Base-by-base conservation (phyloP, 2,113 vertebrate species). In the Pontoporia blainvillei region DNA sequence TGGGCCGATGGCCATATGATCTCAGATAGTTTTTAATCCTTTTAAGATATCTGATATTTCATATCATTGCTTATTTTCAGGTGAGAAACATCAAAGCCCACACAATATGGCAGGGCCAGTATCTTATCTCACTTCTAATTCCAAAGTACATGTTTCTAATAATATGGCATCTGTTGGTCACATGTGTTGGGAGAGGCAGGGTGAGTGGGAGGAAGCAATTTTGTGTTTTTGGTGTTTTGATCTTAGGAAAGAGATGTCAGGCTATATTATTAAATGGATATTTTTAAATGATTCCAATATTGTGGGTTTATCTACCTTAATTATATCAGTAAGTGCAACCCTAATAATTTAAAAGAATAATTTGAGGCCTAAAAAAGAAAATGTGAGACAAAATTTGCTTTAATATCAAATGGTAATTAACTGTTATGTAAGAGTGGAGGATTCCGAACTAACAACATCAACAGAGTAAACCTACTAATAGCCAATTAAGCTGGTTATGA, bases 301-400 rank as follows among this genome's bases (percentile, higher is more conserved):
- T 79, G n/a, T 82, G 6, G 8, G 52, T 90, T 96, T 90, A 90
- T 34, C 29, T 88, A 64, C 6, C 67, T 79, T 79, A 92, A 83
- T 94, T 76, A 67, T 81, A 57, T 46, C 52, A 64, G n/a, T 41
- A 83, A 95, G 64, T 90, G 29, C 8, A 92, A 83, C 81, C 5
- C 7, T 90, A 84, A 90, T 34, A 44, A 90, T 78, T 75, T 31
- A 69, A 75, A 96, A 34, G 86, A 88, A 86, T 91, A 86, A 87
- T 75, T 69, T 91, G n/a, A 6, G 2, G 41, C 27, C 20, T 52
- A 52, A 90, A 18, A 97, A 97, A 97, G 27, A 97, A 97, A 97
- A 96, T 76, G 18, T 76, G 18, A 71, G 94, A 93, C 73, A 88
- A 93, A 92, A 96, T 91, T 94, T 96, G 12, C 2, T 44, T 44